Percentiles rank a stretch among this genome's conserved stretches.
Evolutionary conservation across 1,140 invertebrate genomes (phyloP).

Genomic region (Lucilia sericata): DNA sequence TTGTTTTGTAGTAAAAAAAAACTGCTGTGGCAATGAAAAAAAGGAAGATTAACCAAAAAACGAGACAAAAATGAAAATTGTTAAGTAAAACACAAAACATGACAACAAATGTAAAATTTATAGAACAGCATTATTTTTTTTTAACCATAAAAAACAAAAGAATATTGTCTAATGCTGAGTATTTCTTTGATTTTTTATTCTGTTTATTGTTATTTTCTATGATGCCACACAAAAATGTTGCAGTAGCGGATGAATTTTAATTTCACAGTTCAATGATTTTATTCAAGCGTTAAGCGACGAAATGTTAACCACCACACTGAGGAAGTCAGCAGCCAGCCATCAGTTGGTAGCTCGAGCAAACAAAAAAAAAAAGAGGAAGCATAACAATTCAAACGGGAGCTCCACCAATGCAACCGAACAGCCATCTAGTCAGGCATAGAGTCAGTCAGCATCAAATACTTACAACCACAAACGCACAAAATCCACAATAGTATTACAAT

Average conservation of each 20-base stretch:
- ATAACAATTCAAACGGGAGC: not conserved
- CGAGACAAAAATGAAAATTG: not conserved
- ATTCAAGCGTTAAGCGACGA: conserved; percentile 40
- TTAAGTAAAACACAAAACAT: not conserved
- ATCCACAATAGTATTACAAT: conserved; percentile 27
- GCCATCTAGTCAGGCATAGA: not conserved
- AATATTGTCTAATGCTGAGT: conserved; percentile 13
- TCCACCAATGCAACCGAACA: not conserved
- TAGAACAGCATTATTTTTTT: conserved; percentile 14
- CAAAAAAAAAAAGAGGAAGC: not conserved
- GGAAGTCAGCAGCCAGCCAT: conserved; percentile 28
- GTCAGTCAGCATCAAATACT: conserved; percentile 1
- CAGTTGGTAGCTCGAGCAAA: not conserved
- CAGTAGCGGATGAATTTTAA: conserved; percentile 39
- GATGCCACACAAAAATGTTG: not conserved
- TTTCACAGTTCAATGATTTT: conserved; percentile 41
- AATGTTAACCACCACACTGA: conserved; percentile 17
- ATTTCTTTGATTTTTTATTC: not conserved
- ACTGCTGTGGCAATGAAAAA: not conserved
- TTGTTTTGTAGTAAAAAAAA: not conserved
- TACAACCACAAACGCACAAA: conserved; percentile 37
- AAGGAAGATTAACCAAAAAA: not conserved
- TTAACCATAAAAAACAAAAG: conserved; percentile 8
- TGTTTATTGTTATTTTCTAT: not conserved
- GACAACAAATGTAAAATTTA: conserved; percentile 17